These are phyloP conservation scores for Myotis davidii DNA, from an alignment of 2,113 vertebrate genomes.

Conservation along the genomic window DNA sequence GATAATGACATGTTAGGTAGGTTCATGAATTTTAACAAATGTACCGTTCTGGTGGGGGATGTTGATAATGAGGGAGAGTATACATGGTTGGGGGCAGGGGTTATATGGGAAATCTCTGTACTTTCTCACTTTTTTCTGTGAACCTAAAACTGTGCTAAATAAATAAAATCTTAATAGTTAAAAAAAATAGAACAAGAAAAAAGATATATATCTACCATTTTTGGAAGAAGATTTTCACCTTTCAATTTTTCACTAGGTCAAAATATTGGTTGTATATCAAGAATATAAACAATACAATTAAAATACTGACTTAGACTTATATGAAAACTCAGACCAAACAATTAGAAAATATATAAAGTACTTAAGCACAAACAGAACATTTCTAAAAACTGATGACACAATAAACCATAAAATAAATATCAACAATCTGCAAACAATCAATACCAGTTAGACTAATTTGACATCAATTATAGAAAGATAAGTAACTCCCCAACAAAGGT, in stretches of 20 bases:
- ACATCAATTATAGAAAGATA: not conserved
- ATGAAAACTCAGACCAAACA: not conserved
- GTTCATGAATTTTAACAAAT: not conserved
- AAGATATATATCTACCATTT: not conserved
- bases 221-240: not conserved
- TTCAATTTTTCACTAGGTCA: not conserved
- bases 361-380: not conserved
- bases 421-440: conserved; percentile 5
- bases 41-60: not conserved
- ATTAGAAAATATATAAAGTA: not conserved
- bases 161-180: not conserved
- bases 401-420: not conserved
- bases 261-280: not conserved
- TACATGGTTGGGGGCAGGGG: not conserved
- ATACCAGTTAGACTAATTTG: not conserved
- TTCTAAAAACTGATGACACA: not conserved
- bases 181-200: not conserved
- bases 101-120: not conserved
- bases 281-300: not conserved
- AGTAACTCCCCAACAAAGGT: not conserved
- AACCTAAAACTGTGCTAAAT: not conserved
- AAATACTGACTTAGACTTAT: not conserved
- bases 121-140: not conserved
- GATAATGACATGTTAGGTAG: no score
- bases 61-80: not conserved